phyloP scores from a whole-genome alignment of 2,888 invertebrate species.

The Melangyna quadrimaculata region DNA sequence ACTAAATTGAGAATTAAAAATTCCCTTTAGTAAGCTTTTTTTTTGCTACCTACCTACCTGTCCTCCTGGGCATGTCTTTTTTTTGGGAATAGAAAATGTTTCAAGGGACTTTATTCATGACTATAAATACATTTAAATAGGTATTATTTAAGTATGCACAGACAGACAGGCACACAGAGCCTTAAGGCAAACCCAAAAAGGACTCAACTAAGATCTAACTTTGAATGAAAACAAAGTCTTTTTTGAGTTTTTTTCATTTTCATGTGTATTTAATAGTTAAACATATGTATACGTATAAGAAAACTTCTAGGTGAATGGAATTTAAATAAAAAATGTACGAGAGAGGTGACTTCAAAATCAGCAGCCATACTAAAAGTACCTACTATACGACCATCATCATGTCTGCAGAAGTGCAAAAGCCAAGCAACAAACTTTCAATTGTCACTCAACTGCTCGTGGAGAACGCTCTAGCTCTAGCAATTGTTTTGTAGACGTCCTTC shows the following conservation, averaged over 20 bases:
- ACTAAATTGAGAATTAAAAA: background rate
- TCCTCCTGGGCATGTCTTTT: background rate
- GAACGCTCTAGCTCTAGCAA: background rate
- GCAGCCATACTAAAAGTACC: background rate
- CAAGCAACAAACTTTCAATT: conserved; percentile 13
- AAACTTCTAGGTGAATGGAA: too few relatives aligned
- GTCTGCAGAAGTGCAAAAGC: background rate
- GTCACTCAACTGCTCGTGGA: conserved; percentile 23
- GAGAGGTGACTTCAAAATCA: background rate
- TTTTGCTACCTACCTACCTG: background rate
- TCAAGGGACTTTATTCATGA: background rate
- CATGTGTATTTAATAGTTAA: background rate
- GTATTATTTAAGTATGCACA: too few relatives aligned
- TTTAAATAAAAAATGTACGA: background rate
- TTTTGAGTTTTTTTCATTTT: background rate
- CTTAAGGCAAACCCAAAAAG: background rate
- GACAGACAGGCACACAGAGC: background rate
- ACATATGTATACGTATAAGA: too few relatives aligned
- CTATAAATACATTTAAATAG: background rate
- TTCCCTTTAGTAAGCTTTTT: background rate
- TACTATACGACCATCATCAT: background rate
- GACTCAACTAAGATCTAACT: background rate
- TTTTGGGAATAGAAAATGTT: background rate
- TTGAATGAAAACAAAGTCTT: background rate
- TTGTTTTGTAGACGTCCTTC: conserved; percentile 16